Percentiles rank a stretch among this genome's conserved stretches.
These are phyloP conservation scores for Spialia ferax DNA, from an alignment of 2,888 invertebrate species.

Conservation along the genomic window DNA sequence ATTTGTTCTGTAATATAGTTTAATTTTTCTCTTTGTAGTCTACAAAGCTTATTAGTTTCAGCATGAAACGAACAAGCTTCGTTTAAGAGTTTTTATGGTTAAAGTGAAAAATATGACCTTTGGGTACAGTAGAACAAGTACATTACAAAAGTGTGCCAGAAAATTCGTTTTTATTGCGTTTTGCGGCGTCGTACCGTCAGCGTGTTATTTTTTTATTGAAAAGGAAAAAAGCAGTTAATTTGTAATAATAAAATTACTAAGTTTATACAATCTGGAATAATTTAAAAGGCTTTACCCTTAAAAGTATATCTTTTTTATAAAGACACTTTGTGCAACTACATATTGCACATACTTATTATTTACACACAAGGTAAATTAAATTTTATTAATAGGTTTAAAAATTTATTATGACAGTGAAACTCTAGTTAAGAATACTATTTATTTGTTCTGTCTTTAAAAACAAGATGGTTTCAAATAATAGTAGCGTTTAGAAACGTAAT, in stretches of 20 bases:
- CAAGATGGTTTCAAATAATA: neutral
- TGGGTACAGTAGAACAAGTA: constrained; percentile 61
- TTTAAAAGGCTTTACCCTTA: too few relatives aligned
- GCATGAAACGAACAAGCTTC: constrained; percentile 14
- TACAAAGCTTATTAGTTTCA: constrained; percentile 29
- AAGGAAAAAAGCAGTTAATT: too few relatives aligned
- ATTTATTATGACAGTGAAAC: too few relatives aligned
- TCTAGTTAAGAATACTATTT: neutral
- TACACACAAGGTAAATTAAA: too few relatives aligned
- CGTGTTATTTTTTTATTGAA: neutral
- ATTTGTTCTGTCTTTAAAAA: neutral
- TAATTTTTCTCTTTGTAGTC: neutral
- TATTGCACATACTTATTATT: too few relatives aligned
- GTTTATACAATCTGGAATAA: too few relatives aligned
- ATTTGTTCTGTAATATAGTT: too few relatives aligned
- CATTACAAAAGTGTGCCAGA: constrained; percentile 66
- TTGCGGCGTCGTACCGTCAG: constrained; percentile 27
- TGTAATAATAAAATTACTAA: too few relatives aligned
- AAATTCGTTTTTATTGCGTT: constrained; percentile 65
- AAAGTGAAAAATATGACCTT: constrained; percentile 62
- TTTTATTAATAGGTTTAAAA: too few relatives aligned
- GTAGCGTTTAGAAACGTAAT: neutral
- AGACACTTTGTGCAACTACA: too few relatives aligned
- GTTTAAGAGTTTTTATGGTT: constrained; percentile 35
- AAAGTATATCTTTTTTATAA: too few relatives aligned